These are phyloP conservation scores for Pontoporia blainvillei DNA, from an alignment of 2,113 vertebrate species.

Conservation along the genomic window DNA sequence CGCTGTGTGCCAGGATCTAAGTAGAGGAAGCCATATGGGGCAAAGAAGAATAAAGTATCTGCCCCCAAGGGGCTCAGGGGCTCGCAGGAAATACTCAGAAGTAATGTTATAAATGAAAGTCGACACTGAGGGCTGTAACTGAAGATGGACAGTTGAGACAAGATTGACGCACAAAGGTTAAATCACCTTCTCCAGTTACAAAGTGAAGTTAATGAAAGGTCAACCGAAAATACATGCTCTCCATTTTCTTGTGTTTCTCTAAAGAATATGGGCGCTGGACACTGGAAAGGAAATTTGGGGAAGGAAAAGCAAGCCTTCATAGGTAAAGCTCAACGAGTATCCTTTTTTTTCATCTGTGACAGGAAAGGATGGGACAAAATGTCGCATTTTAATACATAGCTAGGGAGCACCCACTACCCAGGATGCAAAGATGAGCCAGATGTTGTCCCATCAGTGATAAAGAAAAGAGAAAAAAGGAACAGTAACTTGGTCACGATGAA, in stretches of 20 bases:
- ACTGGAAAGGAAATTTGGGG: not conserved
- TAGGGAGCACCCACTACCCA: not conserved
- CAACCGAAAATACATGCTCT: not conserved
- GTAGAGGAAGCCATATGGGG: not conserved
- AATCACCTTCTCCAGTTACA: not conserved
- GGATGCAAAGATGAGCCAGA: not conserved
- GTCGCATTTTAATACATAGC: not conserved
- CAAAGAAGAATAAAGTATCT: not conserved
- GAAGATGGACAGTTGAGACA: not conserved
- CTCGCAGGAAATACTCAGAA: not conserved
- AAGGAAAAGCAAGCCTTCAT: not conserved
- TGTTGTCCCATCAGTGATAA: not conserved
- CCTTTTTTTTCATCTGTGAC: not conserved
- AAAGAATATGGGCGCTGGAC: not conserved
- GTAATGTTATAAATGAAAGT: not conserved
- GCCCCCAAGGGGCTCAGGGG: not conserved
- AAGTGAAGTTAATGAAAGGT: not conserved
- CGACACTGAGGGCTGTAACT: fast-evolving
- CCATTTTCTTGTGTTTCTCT: not conserved
- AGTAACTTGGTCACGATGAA: not conserved
- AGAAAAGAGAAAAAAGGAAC: not conserved
- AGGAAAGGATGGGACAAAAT: not conserved
- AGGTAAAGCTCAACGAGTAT: not conserved
- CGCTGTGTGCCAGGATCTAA: not conserved
- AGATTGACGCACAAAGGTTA: not conserved